phyloP scores from a whole-genome alignment of 2,113 vertebrate genomes.

The Hypanus sabinus region DNA sequence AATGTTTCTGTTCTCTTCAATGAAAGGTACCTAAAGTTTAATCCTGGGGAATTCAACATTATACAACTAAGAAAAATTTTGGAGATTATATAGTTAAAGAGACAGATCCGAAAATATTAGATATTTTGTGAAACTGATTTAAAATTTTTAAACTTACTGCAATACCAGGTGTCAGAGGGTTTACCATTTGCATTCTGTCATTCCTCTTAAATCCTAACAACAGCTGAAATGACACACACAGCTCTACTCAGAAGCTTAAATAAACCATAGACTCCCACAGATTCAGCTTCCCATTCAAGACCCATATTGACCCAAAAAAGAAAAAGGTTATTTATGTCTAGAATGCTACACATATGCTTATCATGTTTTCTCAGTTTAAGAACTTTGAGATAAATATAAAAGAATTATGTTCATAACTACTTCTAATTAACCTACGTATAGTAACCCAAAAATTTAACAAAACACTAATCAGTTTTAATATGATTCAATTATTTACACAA shows the following conservation, averaged over 20 bases:
- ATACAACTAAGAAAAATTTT: conserved; percentile 43
- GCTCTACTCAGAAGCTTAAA: conserved; percentile 44
- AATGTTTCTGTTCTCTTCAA: background rate
- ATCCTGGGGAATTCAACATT: background rate
- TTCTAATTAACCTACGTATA: background rate
- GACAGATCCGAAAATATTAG: conserved; percentile 33
- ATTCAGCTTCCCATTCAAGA: conserved; percentile 39
- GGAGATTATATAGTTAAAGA: conserved; percentile 60
- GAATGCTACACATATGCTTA: conserved; percentile 11
- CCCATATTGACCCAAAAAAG: conserved; percentile 19
- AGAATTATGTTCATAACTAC: background rate
- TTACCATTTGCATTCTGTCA: conserved; percentile 59
- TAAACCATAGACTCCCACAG: conserved; percentile 43
- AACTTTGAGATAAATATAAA: background rate
- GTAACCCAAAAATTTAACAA: background rate
- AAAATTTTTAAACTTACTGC: conserved; percentile 50
- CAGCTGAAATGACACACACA: conserved; percentile 71
- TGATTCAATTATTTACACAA: conserved; percentile 18
- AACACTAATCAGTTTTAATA: conserved; percentile 7
- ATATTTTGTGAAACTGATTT: conserved; percentile 9
- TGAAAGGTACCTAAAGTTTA: background rate
- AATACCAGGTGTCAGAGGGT: conserved; percentile 67
- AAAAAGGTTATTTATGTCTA: conserved; percentile 2
- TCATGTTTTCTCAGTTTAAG: background rate
- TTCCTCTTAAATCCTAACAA: conserved; percentile 61